Conservation (phyloP, 1,140 invertebrate genomes). For the Subanguina moxae region DNA sequence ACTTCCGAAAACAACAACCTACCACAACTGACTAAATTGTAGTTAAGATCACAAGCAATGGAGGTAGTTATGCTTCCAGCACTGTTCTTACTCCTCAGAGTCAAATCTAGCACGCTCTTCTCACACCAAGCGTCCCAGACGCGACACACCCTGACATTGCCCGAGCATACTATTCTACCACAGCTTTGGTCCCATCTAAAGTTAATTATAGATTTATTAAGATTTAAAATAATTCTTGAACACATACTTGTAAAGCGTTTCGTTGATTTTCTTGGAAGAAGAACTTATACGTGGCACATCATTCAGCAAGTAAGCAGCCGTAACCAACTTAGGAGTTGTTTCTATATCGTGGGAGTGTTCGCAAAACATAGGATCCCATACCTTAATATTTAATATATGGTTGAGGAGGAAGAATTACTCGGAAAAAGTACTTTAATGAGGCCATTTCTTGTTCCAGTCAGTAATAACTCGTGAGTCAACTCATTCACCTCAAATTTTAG, state of each 20-base stretch:
- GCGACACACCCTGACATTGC: constrained; percentile 48
- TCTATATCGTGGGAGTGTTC: constrained; percentile 38
- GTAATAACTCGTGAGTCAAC: constrained; percentile 49
- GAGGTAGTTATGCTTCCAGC: constrained; percentile 21
- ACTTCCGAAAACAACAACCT: not conserved
- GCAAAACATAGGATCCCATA: constrained; percentile 51
- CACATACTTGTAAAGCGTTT: constrained; percentile 51
- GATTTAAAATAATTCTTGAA: constrained; percentile 3
- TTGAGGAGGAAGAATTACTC: no score
- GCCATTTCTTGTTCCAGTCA: constrained; percentile 47
- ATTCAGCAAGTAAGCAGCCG: constrained; percentile 47
- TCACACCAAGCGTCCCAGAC: constrained; percentile 54
- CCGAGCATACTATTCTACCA: constrained; percentile 44
- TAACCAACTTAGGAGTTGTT: constrained; percentile 42
- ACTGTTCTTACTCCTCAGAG: constrained; percentile 29
- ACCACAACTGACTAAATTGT: constrained; percentile 38
- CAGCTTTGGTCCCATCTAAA: constrained; percentile 52
- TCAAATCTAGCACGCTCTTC: constrained; percentile 26
- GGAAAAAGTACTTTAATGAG: constrained; percentile 35
- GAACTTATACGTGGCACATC: constrained; percentile 37
- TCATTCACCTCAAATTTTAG: constrained; percentile 23
- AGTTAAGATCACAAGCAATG: constrained; percentile 31
- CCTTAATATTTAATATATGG: no score
- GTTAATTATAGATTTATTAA: not conserved
- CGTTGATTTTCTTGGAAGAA: constrained; percentile 28